Evolutionary conservation across 2,797 vertebrate species (phyloP).

Genomic region (Megalops cyprinoides): DNA sequence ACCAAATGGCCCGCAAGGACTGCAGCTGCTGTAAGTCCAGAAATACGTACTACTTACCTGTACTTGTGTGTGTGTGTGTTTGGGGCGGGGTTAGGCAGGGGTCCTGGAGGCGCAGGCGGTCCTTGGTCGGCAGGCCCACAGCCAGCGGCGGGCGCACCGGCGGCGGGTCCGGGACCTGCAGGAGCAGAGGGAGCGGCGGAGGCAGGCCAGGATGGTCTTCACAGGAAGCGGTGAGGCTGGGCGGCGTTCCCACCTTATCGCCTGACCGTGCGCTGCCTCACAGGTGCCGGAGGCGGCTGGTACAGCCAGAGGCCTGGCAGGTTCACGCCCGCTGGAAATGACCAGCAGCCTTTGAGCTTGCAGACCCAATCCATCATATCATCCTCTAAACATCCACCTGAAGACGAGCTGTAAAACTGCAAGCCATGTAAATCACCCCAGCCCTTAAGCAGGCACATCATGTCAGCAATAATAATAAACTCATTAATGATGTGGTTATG

Average conservation of each 20-base stretch:
- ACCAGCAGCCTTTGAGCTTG: too few relatives aligned
- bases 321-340: too few relatives aligned
- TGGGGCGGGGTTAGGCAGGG: constrained; percentile 43
- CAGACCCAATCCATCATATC: too few relatives aligned
- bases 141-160: constrained; percentile 47
- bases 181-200: constrained; percentile 36
- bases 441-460: too few relatives aligned
- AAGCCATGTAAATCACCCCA: too few relatives aligned
- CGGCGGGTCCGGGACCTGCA: constrained; percentile 46
- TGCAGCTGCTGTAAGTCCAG: too few relatives aligned
- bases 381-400: too few relatives aligned
- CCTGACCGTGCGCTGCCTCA: too few relatives aligned
- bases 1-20: constrained; percentile 6
- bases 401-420: too few relatives aligned
- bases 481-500: too few relatives aligned
- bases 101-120: constrained; percentile 59
- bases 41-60: constrained; percentile 8
- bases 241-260: not conserved
- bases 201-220: constrained; percentile 46
- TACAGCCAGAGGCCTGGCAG: not conserved
- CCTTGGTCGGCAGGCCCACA: constrained; percentile 51
- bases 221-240: constrained; percentile 45
- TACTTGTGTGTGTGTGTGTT: not conserved
- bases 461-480: too few relatives aligned
- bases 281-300: too few relatives aligned